phyloP scores from a whole-genome alignment of 2,797 vertebrate genomes.

The Cirrhinus mrigala region DNA sequence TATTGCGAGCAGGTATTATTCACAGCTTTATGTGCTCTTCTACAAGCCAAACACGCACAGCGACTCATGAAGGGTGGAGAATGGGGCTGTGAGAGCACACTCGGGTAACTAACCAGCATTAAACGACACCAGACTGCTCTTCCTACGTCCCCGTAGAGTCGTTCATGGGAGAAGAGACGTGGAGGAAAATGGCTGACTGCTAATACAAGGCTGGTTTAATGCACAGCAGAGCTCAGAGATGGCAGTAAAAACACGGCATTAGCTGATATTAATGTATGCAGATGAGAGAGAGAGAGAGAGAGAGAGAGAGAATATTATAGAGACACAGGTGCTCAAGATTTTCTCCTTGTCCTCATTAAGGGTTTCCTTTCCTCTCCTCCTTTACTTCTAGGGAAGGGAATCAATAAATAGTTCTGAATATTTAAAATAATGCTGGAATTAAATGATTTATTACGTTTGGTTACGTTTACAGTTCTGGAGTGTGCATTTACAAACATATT shows the following conservation, averaged over 20 bases:
- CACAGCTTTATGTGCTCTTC: constrained; percentile 17
- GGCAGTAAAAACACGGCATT: constrained; percentile 13
- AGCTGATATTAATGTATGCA: constrained; percentile 34
- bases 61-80: constrained; percentile 22
- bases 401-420: not conserved
- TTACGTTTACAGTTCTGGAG: not conserved
- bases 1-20: constrained; percentile 26
- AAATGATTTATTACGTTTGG: not conserved
- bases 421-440: not conserved
- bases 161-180: constrained; percentile 17
- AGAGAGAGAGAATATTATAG: constrained; percentile 6
- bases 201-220: not conserved
- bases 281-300: constrained; percentile 1
- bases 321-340: not conserved
- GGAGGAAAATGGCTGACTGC: constrained; percentile 23
- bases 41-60: constrained; percentile 24
- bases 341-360: not conserved
- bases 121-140: constrained; percentile 2
- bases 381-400: not conserved
- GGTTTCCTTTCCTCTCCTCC: not conserved
- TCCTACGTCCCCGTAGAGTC: not conserved
- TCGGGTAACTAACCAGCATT: constrained; percentile 30
- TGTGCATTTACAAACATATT: not conserved
- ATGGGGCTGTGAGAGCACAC: constrained; percentile 16
- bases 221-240: not conserved